These are phyloP conservation scores for Bombus cullumanus DNA, from an alignment of 1,140 invertebrate genomes.

Conservation along the genomic window DNA sequence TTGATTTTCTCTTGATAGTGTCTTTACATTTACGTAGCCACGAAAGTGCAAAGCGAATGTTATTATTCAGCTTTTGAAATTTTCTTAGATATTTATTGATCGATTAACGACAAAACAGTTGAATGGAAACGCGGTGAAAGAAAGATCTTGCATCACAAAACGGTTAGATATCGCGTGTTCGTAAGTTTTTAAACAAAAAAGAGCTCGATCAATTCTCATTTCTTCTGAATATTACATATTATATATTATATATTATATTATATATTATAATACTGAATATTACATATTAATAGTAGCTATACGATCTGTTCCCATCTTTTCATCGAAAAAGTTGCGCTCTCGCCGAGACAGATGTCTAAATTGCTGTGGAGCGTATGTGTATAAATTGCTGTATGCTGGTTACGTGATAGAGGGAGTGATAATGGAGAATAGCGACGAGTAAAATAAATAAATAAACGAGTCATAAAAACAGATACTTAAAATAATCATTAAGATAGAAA, in stretches of 20 bases:
- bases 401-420: conserved; percentile 21
- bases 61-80: not conserved
- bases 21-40: too few species aligned
- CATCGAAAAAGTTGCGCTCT: not conserved
- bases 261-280: not conserved
- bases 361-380: not conserved
- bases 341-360: not conserved
- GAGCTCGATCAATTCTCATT: not conserved
- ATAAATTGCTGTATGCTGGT: conserved; percentile 37
- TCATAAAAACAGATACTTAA: conserved; percentile 25
- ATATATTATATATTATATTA: not conserved
- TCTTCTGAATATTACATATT: not conserved
- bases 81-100: not conserved
- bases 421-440: conserved; percentile 35
- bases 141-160: conserved; percentile 48
- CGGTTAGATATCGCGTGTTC: not conserved
- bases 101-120: not conserved
- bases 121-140: conserved; percentile 22
- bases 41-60: too few species aligned
- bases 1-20: too few species aligned
- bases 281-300: not conserved
- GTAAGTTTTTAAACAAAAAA: not conserved
- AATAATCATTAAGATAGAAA: conserved; percentile 36
- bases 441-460: not conserved
- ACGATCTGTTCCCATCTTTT: not conserved